phyloP scores from a whole-genome alignment of 2,888 invertebrate species.

The Aphrophora alni region DNA sequence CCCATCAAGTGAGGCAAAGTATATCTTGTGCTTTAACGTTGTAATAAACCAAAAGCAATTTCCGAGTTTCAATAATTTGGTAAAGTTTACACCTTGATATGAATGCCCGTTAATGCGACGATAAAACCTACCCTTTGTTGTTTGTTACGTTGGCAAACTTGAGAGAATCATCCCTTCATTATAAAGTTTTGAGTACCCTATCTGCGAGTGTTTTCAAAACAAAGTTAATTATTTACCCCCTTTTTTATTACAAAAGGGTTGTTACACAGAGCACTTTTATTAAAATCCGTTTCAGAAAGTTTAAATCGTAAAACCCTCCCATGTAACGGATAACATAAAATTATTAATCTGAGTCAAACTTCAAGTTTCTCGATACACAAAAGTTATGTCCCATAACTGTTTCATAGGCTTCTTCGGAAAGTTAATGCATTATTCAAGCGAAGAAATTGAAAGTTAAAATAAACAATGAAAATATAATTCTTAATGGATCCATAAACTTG shows the following conservation, averaged over 20 bases:
- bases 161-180: background rate
- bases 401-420: background rate
- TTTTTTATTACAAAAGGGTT: conserved; percentile 1
- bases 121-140: background rate
- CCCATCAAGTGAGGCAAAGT: background rate
- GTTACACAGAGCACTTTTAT: background rate
- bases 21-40: background rate
- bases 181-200: background rate
- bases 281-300: background rate
- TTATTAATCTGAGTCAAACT: background rate
- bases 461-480: background rate
- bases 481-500: background rate
- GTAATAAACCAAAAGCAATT: background rate
- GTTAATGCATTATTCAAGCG: background rate
- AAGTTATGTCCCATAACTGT: background rate
- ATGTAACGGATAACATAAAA: background rate
- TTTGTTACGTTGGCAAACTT: background rate
- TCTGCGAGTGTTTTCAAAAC: background rate
- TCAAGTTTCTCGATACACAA: background rate
- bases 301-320: background rate
- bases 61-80: background rate
- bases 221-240: background rate
- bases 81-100: background rate
- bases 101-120: background rate
- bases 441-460: background rate